These are phyloP conservation scores for Peromyscus maniculatus DNA, from an alignment of 2,113 vertebrate species.

Conservation along the genomic window DNA sequence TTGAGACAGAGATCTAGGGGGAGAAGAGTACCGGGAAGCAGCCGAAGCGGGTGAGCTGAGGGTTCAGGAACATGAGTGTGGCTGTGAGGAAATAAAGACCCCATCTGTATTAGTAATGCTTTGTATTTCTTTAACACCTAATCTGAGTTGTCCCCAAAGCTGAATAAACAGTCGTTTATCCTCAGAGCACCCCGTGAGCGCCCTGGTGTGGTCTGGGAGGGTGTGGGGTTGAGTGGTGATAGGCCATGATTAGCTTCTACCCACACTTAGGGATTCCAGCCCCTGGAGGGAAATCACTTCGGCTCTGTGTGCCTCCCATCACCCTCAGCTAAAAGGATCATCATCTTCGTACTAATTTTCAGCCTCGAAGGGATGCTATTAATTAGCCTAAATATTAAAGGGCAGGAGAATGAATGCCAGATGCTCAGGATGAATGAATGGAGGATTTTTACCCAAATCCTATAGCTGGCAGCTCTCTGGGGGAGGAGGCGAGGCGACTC, in stretches of 20 bases:
- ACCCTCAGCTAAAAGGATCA: constrained; percentile 22
- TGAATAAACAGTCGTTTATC: constrained; percentile 57
- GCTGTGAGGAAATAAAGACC: constrained; percentile 27
- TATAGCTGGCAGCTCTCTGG: not conserved
- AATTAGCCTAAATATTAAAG: constrained; percentile 62
- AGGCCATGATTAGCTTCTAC: constrained; percentile 45
- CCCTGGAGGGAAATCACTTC: constrained; percentile 30
- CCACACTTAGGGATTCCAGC: not conserved
- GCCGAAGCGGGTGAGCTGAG: not conserved
- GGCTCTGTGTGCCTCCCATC: not conserved
- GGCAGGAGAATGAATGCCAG: constrained; percentile 21
- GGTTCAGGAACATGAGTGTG: not conserved
- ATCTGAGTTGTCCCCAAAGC: constrained; percentile 60
- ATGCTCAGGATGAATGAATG: constrained; percentile 52
- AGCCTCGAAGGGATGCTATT: constrained; percentile 63
- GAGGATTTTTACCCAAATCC: not conserved
- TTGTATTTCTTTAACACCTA: constrained; percentile 72
- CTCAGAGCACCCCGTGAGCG: constrained; percentile 67
- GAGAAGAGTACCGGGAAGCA: not conserved
- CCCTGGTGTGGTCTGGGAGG: constrained; percentile 62
- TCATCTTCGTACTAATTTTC: constrained; percentile 44
- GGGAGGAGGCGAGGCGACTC: constrained; percentile 22
- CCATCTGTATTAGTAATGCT: constrained; percentile 52
- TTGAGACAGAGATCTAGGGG: not conserved
- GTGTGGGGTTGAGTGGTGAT: constrained; percentile 69